Conservation (phyloP, 1,140 invertebrate species). For the Charaxes varanes region DNA sequence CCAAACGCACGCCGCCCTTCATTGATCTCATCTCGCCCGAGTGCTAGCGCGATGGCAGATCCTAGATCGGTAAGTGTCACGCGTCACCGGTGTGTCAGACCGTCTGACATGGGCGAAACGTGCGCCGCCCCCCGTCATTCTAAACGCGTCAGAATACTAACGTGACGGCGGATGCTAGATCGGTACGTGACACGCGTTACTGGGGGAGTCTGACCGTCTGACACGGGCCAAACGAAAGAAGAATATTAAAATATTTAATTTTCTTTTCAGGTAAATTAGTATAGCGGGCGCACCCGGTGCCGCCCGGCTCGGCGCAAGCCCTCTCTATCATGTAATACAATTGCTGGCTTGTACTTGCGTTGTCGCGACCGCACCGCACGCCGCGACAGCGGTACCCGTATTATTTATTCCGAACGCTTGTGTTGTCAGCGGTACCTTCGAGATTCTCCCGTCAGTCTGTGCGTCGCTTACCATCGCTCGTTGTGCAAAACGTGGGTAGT, state of each 20-base stretch:
- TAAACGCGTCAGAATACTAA: conserved; percentile 56
- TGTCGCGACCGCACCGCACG: conserved; percentile 3
- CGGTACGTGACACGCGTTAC: conserved; percentile 84
- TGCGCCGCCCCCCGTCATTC: conserved; percentile 63
- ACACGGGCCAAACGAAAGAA: conserved; percentile 82
- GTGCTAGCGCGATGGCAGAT: conserved; percentile 26
- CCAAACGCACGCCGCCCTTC: conserved; percentile 74
- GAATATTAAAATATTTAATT: too few species aligned
- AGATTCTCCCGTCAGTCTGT: conserved; percentile 7
- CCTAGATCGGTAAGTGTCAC: conserved; percentile 68
- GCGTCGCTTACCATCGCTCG: not conserved
- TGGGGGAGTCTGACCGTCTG: conserved; percentile 92
- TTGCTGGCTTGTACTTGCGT: conserved; percentile 41
- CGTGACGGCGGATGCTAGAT: not conserved
- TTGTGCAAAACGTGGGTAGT: too few species aligned
- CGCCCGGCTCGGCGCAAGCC: not conserved
- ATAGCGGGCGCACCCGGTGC: conserved; percentile 7
- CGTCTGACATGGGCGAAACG: conserved; percentile 84
- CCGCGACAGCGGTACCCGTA: conserved; percentile 10
- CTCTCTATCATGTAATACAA: conserved; percentile 3
- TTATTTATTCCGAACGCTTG: conserved; percentile 21
- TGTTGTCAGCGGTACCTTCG: conserved; percentile 12
- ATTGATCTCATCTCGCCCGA: conserved; percentile 60
- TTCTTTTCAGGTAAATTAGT: conserved; percentile 28
- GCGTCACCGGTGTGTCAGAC: conserved; percentile 94